A percentile compares a stretch with the other conserved stretches of the same genome.
phyloP scores from a whole-genome alignment of 2,888 invertebrate species.

The Vannuccia rotundouncinata region DNA sequence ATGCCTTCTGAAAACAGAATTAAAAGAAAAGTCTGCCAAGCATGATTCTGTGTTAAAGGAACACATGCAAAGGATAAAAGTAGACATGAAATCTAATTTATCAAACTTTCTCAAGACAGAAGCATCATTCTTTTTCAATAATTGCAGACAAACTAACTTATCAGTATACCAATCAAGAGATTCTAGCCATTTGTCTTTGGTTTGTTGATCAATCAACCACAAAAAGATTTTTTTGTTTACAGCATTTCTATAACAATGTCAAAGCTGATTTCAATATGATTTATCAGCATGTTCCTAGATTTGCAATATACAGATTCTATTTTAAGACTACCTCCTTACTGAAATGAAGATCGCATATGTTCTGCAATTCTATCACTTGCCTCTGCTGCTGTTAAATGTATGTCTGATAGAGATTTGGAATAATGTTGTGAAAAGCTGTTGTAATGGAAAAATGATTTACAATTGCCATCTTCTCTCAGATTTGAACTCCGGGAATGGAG shows the following conservation, averaged over 20 bases:
- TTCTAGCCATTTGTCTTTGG: constrained; percentile 4
- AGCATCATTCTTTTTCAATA: constrained; percentile 7
- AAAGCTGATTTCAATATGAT: neutral
- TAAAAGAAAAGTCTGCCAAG: no score
- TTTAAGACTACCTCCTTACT: neutral
- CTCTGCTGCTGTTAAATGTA: neutral
- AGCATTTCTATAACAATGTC: neutral
- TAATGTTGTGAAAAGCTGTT: neutral
- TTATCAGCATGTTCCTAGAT: neutral
- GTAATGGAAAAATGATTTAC: neutral
- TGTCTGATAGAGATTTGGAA: neutral
- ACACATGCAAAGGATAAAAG: neutral
- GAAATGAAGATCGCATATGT: neutral
- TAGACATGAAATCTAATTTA: neutral
- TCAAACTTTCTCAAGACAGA: neutral
- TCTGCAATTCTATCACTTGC: neutral
- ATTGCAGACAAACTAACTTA: neutral
- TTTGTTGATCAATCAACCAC: neutral
- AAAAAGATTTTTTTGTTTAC: neutral
- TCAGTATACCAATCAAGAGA: constrained; percentile 19
- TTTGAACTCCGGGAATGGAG: neutral
- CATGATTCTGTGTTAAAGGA: neutral
- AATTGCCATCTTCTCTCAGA: neutral
- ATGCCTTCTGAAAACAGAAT: no score
- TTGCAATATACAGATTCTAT: no score